Conservation (phyloP, 2,113 vertebrate species). For the Bucco capensis region DNA sequence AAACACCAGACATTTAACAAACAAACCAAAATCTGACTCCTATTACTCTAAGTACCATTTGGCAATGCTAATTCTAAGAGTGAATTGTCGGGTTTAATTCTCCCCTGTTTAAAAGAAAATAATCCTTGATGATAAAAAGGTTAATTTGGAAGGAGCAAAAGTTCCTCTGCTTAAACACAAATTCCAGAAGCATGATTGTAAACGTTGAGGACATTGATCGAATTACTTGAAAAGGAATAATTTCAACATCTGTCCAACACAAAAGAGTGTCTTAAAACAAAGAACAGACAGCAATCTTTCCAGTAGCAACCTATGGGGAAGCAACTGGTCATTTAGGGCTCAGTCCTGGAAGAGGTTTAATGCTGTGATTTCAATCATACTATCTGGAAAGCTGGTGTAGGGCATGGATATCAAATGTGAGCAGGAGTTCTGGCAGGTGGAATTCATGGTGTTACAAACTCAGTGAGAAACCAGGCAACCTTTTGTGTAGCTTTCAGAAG, state of each 20-base stretch:
- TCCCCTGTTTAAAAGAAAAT: background rate
- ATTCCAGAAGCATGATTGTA: background rate
- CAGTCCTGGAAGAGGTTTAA: background rate
- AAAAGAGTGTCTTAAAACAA: background rate
- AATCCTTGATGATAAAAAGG: background rate
- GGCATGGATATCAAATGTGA: background rate
- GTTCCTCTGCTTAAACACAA: background rate
- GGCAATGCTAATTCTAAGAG: background rate
- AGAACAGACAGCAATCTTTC: background rate
- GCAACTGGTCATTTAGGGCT: background rate
- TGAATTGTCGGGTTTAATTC: background rate
- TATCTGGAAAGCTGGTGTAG: background rate
- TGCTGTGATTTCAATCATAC: background rate
- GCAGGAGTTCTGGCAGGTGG: conserved; percentile 20
- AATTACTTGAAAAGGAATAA: background rate
- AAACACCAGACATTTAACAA: background rate
- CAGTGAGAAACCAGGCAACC: conserved; percentile 5
- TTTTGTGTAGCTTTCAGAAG: conserved; percentile 12
- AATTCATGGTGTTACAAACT: conserved; percentile 43
- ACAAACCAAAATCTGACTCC: background rate
- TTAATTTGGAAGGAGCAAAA: conserved; percentile 37
- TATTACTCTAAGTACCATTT: background rate
- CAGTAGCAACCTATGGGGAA: background rate
- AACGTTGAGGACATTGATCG: background rate
- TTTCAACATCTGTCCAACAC: background rate